Evolutionary conservation across 1,140 invertebrate species (phyloP), one percentile per base, ranked within the genome.

Genomic region (Chrysomallon squamiferum): DNA sequence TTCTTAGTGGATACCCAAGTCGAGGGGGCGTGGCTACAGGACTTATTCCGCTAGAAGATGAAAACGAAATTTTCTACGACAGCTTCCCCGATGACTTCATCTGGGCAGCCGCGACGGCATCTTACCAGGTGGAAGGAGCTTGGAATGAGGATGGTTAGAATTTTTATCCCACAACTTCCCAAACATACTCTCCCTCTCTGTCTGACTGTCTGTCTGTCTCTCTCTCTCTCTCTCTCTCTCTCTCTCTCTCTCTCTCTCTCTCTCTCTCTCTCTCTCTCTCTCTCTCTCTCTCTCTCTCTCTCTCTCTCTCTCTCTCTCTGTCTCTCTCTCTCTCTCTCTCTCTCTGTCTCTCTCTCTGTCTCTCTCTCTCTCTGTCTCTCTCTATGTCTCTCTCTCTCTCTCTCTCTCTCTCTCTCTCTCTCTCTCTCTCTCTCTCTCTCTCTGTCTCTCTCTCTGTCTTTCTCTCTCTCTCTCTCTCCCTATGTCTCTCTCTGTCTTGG

Each of bases 61-160:
- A 38, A 38, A 25, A 18, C 0, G 38, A 59, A 7, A 43, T 59
- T 3, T 59, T 41, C 18, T 59, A 35, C 27, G 58, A 43, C 11
- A 25, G 25, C 13, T 84, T 84, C 61, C 80, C 82, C 1, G 56
- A 66, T 25, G 68, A 73, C 41, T 85, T 86, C 58, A 56, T 74
- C 9, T 84, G 81, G 78, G 76, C 71, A 22, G 66, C 72, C 3
- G 84, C 84, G 25, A 82, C 82, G 1, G 65, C 84, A 0, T 62
- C 82, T 1, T 84, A 83, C 65, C 84, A 86, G 75, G 69, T 84
- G 33, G 83, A 85, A 73, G 83, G 84, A 43, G 81, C 56, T 6
- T 78, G 74, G 72, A 75, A 80, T 58, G 72, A 61, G 30, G 76
- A 78, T 32, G 80, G 81, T 79, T 58, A 59, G 61, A 20, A 22